Evolutionary conservation across 2,113 vertebrate species (phyloP).

Genomic region (Chaetorhynchus papuensis): DNA sequence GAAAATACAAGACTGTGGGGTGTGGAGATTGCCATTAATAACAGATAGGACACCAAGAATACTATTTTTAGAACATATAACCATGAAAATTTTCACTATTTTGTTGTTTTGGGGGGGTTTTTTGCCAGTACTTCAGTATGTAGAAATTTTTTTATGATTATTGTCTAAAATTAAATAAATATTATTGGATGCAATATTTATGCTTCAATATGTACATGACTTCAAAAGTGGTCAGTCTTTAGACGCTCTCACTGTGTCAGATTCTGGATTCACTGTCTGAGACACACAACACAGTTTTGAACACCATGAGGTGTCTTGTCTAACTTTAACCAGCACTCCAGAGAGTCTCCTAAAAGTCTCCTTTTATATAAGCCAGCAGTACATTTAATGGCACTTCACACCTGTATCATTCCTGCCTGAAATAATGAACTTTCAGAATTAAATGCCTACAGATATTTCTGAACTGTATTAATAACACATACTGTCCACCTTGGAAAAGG

Average conservation of each 20-base stretch:
- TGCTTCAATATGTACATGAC: not conserved
- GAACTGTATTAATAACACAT: not conserved
- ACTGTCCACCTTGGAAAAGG: not conserved
- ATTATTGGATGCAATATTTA: not conserved
- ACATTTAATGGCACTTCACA: not conserved
- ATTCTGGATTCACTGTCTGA: not conserved
- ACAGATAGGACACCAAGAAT: not conserved
- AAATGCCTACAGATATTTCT: not conserved
- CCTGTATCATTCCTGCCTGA: not conserved
- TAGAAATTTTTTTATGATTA: not conserved
- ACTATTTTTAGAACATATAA: not conserved
- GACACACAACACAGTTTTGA: not conserved
- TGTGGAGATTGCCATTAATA: slow-evolving; percentile 32
- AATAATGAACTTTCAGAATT: not conserved
- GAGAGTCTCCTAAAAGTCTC: not conserved
- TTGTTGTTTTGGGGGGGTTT: not conserved
- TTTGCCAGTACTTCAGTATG: not conserved
- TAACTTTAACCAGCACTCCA: not conserved
- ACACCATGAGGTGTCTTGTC: not conserved
- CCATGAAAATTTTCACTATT: not conserved
- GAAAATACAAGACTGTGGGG: slow-evolving; percentile 44
- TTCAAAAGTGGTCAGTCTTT: not conserved
- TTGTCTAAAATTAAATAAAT: not conserved
- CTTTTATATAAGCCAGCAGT: not conserved
- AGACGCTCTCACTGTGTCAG: not conserved